A percentile compares a stretch with the other conserved stretches of the same genome.
Conservation (phyloP, 2,797 vertebrate species). For the Arrhamphus sclerolepis region DNA sequence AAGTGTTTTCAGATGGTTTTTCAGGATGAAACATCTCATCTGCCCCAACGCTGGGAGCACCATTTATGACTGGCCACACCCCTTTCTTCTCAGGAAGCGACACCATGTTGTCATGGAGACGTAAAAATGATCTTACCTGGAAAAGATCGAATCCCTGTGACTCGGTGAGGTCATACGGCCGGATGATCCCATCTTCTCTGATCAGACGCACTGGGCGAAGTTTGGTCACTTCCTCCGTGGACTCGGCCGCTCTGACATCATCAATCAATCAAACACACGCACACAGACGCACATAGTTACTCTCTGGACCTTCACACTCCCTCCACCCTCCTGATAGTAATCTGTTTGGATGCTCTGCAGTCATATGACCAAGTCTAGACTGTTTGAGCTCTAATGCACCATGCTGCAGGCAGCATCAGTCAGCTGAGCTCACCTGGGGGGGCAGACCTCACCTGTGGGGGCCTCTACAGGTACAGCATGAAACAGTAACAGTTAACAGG, state of each 20-base stretch:
- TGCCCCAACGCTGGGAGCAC: too few species aligned
- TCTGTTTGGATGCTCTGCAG: background rate
- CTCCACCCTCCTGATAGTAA: background rate
- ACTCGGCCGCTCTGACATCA: constrained; percentile 88
- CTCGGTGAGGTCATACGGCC: constrained; percentile 88
- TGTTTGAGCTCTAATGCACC: constrained; percentile 3
- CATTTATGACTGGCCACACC: accelerated
- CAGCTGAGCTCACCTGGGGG: constrained; percentile 3
- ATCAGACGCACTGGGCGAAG: constrained; percentile 92
- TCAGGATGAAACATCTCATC: too few species aligned
- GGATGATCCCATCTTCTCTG: constrained; percentile 91
- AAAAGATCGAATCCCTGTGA: constrained; percentile 92
- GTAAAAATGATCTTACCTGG: constrained; percentile 82
- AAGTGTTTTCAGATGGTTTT: too few species aligned
- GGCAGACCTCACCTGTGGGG: constrained; percentile 76
- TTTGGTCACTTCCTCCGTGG: constrained; percentile 91
- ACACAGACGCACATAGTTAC: background rate
- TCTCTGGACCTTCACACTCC: background rate
- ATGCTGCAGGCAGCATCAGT: constrained; percentile 27
- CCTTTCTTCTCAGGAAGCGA: background rate
- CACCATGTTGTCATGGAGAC: background rate
- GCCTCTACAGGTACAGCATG: constrained; percentile 79
- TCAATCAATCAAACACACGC: constrained; percentile 26
- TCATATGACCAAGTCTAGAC: background rate
- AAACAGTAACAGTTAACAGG: constrained; percentile 71